These are phyloP conservation scores for Eupelmus urozonus DNA, from an alignment of 2,888 invertebrate genomes.

Conservation along the genomic window DNA sequence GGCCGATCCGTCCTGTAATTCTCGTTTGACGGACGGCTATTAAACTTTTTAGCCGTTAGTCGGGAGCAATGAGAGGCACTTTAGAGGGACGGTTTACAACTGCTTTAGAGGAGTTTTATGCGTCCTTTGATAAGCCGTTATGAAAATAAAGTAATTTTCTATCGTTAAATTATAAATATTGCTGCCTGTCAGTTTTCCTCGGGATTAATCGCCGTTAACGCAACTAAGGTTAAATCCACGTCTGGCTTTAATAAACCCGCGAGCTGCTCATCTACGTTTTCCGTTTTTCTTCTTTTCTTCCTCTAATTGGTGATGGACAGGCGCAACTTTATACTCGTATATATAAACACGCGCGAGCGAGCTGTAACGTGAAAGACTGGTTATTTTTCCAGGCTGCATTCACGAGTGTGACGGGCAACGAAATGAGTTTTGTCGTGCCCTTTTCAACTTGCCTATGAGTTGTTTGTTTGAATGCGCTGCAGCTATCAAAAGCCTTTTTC, in stretches of 20 bases:
- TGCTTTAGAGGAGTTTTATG: no score
- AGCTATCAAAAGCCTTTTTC: no score
- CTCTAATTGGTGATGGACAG: conserved; percentile 48
- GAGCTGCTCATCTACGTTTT: no score
- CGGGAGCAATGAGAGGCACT: no score
- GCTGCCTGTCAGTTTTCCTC: background rate
- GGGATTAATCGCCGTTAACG: no score
- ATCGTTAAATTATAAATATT: background rate
- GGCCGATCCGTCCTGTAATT: no score
- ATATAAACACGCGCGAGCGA: background rate
- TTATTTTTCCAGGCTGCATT: conserved; percentile 22
- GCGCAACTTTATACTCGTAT: conserved; percentile 18
- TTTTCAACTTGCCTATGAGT: conserved; percentile 6
- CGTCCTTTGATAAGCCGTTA: background rate
- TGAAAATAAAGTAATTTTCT: background rate
- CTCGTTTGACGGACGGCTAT: no score
- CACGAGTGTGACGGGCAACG: background rate
- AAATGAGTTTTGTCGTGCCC: conserved; percentile 17
- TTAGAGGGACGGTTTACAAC: background rate
- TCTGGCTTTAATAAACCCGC: conserved; percentile 10
- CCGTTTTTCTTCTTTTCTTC: conserved; percentile 53
- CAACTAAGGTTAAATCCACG: background rate
- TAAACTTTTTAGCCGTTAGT: no score
- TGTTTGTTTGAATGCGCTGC: conserved; percentile 17
- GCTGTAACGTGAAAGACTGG: background rate